Percentiles rank a stretch among this genome's conserved stretches.
Conservation (phyloP, 2,888 invertebrate species). For the Lepidochrysops patricia region DNA sequence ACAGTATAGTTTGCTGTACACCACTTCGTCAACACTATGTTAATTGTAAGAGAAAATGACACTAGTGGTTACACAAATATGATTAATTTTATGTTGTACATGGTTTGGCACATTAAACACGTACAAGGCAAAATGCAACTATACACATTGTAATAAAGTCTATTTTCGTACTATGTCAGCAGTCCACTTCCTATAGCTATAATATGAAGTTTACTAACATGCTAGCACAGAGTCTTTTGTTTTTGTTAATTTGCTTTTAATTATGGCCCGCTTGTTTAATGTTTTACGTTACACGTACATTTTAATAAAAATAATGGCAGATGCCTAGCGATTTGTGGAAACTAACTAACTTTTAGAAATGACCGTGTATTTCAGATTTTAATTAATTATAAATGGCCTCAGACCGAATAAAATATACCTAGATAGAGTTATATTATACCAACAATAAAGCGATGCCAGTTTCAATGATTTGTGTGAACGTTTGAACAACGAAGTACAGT, state of each 20-base stretch:
- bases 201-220: not conserved
- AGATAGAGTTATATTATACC: no score
- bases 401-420: no score
- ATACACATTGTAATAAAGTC: not conserved
- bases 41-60: not conserved
- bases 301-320: constrained; percentile 1
- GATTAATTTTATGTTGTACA: not conserved
- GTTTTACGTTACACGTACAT: not conserved
- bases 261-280: not conserved
- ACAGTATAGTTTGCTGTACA: not conserved
- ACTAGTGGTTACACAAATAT: not conserved
- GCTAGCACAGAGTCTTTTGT: not conserved
- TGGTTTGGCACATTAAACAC: not conserved
- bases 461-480: no score
- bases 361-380: no score
- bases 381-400: no score
- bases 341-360: no score
- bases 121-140: not conserved
- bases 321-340: not conserved
- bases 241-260: constrained; percentile 8
- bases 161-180: not conserved
- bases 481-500: no score
- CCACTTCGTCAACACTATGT: not conserved
- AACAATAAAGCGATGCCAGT: no score
- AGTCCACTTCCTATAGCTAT: not conserved